Evolutionary conservation across 2,888 invertebrate genomes (phyloP), one percentile per base, ranked within the genome.

Genomic region (Eilema sororculum): DNA sequence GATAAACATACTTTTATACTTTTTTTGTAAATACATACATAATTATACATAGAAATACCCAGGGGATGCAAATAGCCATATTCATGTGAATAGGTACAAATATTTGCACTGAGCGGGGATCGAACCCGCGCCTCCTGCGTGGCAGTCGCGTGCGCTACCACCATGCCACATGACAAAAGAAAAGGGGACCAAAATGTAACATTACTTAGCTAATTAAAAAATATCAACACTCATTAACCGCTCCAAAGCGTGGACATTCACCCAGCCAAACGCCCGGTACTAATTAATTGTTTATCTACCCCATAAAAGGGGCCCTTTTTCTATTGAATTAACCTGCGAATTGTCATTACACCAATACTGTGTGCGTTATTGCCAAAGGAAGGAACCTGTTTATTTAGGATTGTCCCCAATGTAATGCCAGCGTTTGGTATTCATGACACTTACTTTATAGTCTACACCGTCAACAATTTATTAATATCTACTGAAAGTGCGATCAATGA

Each of bases 241-340:
- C 41, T 69, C 41, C 62, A 68, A 65, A 62, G 25, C 20, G 41
- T 41, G 9, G 3, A 2, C 37, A 25, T 41, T 62, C 37, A 25
- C 9, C 24, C 37, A 41, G 41, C 62, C 24, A 62, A 68, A 65
- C 46, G 63, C 30, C 24, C 67, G 61, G 60, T 76, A 69, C 66
- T 73, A 80, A 78, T 78, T 77, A 78, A 74, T 74, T 70, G 60
- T 74, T 69, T 63, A 67, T 65, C 46, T 67, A 71, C 67, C 72
- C 68, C 59, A 72, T 74, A 74, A 79, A 75, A 72, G 72, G 9
- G 52, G n/a, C 52, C 52, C 52, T 30, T 65, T 74, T 80, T 77
- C 41, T 75, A 78, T 80, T 78, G 72, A 80, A 80, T 80, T 80
- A 78, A 80, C 75, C 72, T 75, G 69, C 70, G 60, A 77, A 80